These are phyloP conservation scores for Scrobipalpa costella DNA, from an alignment of 2,888 invertebrate genomes.

Conservation along the genomic window DNA sequence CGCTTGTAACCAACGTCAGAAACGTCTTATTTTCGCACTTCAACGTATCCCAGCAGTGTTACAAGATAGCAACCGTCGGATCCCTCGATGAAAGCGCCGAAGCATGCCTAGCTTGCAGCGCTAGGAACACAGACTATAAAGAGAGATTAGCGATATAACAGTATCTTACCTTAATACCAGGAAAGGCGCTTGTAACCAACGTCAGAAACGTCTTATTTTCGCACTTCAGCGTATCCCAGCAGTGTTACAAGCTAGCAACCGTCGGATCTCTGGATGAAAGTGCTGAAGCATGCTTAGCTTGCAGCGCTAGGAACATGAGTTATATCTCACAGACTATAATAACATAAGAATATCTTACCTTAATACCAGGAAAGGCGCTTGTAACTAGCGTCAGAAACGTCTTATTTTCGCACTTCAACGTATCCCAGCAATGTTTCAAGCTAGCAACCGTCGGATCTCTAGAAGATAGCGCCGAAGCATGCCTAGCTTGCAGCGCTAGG, in stretches of 20 bases:
- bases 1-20: not conserved
- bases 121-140: no score
- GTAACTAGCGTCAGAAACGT: slow-evolving; percentile 95
- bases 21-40: no score
- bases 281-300: slow-evolving; percentile 88
- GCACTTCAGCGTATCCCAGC: slow-evolving; percentile 96
- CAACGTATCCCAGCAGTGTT: no score
- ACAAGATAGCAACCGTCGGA: no score
- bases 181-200: slow-evolving; percentile 96
- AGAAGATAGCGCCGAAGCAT: slow-evolving; percentile 88
- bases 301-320: slow-evolving; percentile 96
- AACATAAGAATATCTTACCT: slow-evolving; percentile 73
- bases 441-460: slow-evolving; percentile 91
- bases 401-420: slow-evolving; percentile 94
- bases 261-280: slow-evolving; percentile 90
- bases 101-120: no score
- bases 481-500: slow-evolving; percentile 92
- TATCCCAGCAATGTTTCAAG: slow-evolving; percentile 96
- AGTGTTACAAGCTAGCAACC: slow-evolving; percentile 92
- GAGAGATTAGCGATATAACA: no score
- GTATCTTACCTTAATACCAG: slow-evolving; percentile 90
- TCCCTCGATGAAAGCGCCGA: no score
- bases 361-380: slow-evolving; percentile 94
- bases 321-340: no score
- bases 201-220: slow-evolving; percentile 94